A percentile compares a stretch with the other conserved stretches of the same genome.
These are phyloP conservation scores for Patella pellucida DNA, from an alignment of 2,888 invertebrate species.

Conservation along the genomic window DNA sequence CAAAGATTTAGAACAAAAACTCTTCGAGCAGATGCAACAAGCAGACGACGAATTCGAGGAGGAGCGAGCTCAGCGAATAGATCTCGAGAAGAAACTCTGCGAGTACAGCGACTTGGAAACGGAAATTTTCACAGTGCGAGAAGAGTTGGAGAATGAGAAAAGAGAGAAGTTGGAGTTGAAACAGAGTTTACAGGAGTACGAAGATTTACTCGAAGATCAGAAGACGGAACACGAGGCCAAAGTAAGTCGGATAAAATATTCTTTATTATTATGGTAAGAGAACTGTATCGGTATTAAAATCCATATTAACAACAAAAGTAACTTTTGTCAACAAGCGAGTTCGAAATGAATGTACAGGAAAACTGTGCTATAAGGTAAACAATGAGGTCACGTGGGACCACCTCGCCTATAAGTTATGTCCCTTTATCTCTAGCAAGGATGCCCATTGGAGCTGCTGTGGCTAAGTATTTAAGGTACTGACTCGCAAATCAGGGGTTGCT, in stretches of 20 bases:
- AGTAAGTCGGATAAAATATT: constrained; percentile 42
- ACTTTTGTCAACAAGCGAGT: no score
- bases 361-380: no score
- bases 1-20: constrained; percentile 10
- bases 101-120: constrained; percentile 43
- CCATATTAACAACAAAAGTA: no score
- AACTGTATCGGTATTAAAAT: no score
- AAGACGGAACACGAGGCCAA: constrained; percentile 52
- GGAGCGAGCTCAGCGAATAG: constrained; percentile 51
- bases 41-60: constrained; percentile 41
- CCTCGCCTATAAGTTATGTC: no score
- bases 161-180: constrained; percentile 43
- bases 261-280: no score
- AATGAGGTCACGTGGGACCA: no score
- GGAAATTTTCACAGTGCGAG: constrained; percentile 34
- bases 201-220: constrained; percentile 58
- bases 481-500: no score
- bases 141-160: constrained; percentile 45
- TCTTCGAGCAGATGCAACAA: constrained; percentile 13
- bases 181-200: constrained; percentile 49
- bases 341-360: no score
- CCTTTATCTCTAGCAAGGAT: no score
- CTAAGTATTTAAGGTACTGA: no score
- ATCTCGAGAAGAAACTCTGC: constrained; percentile 47
- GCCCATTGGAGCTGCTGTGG: no score